Base-by-base conservation (phyloP, 2,797 vertebrate species). In the Microctenopoma lineatum region DNA sequence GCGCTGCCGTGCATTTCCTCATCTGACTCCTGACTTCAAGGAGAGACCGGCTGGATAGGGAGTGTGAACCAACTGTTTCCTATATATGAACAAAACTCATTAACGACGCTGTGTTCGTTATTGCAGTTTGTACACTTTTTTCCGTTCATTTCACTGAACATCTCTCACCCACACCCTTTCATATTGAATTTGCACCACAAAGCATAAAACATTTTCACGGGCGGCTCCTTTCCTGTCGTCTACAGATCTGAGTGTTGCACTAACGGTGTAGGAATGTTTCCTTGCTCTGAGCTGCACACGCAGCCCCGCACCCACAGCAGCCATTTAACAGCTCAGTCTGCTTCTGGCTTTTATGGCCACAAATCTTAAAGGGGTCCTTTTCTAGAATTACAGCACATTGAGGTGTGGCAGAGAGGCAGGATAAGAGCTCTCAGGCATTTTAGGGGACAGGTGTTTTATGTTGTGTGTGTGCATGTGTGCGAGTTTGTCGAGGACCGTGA, bases 361-460 rank as follows among this genome's bases (percentile, higher is more conserved):
- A 51, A 70, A 85, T 90, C 80, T 87, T 92, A 89, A 91, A 88
- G 91, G 84, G 83, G 83, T 63, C 71, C 85, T 86, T 87, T 80
- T 74, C 72, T 54, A 84, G 75, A 90, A 87, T 90, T 87, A 89
- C 81, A 82, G 84, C 87, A 90, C 85, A 87, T 80, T 63, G 87
- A 91, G 89, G 84, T 89, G 85, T 86, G 87, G 84, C 82, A 56
- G 72, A 80, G 75, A 76, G 65, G 84, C 76, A 82, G 74, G 70
- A 80, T 77, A 80, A 69, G 85, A 75, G 85, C 87, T 89, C 84
- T 86, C 73, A 38, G 85, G 83, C 67, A 26, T 90, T 90, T 91
- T 83, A 90, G 72, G 63, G 71, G 89, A 91, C 91, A 92, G 91
- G 90, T 90, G 91, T 89, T 92, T 87, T 83, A 84, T 82, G 74